phyloP scores from a whole-genome alignment of 2,888 invertebrate genomes.

The Oligia latruncula region DNA sequence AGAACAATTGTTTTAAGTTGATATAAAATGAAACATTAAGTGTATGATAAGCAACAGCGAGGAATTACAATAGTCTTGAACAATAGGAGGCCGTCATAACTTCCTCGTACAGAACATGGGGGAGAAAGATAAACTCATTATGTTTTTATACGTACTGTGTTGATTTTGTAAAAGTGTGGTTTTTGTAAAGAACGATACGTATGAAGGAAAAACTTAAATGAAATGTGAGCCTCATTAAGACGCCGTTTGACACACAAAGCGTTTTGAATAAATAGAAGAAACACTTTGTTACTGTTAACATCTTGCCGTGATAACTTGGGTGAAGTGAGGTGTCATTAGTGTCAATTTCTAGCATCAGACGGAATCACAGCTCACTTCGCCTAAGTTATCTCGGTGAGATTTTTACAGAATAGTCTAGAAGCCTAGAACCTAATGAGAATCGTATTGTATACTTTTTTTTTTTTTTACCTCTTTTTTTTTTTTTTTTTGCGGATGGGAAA shows the following conservation, averaged over 20 bases:
- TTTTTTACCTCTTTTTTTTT: too few species aligned
- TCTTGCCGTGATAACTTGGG: too few species aligned
- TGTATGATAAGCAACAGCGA: constrained; percentile 34
- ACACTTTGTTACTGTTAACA: too few species aligned
- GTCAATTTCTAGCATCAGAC: too few species aligned
- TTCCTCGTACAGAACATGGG: constrained; percentile 25
- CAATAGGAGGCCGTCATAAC: constrained; percentile 49
- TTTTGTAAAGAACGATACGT: neutral
- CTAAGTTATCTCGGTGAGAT: too few species aligned
- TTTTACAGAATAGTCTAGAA: too few species aligned
- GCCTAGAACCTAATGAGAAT: too few species aligned
- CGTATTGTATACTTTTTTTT: too few species aligned
- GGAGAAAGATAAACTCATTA: constrained; percentile 32
- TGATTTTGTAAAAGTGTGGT: neutral
- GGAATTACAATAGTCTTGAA: constrained; percentile 49
- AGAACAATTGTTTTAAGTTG: constrained; percentile 46
- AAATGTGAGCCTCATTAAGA: neutral
- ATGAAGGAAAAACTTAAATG: neutral
- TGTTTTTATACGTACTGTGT: constrained; percentile 36
- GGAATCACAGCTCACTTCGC: too few species aligned
- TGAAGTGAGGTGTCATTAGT: too few species aligned
- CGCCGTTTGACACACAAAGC: neutral
- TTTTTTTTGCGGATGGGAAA: too few species aligned
- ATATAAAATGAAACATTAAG: constrained; percentile 46
- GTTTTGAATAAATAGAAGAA: too few species aligned